Percentiles rank a stretch among this genome's conserved stretches.
These are phyloP conservation scores for Gorsachius magnificus DNA, from an alignment of 2,797 vertebrate species.

Conservation along the genomic window DNA sequence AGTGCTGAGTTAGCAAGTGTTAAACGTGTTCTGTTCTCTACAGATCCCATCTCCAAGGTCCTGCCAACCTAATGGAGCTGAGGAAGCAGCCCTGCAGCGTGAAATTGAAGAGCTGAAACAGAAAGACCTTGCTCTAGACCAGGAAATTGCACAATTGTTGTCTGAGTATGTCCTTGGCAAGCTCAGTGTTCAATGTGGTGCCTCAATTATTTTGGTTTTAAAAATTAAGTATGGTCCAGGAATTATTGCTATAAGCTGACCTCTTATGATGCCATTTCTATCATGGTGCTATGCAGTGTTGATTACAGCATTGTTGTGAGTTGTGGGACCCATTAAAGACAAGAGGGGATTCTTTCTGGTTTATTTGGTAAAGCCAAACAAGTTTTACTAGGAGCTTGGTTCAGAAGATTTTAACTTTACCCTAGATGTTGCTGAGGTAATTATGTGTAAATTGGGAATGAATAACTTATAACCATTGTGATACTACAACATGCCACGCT, in stretches of 20 bases:
- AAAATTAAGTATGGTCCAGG: background rate
- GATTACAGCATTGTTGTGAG: background rate
- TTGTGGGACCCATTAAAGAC: background rate
- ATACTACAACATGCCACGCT: fast-evolving
- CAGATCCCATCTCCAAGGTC: conserved; percentile 63
- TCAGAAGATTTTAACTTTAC: background rate
- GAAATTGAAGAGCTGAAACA: conserved; percentile 82
- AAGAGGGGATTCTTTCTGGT: background rate
- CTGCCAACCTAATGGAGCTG: background rate
- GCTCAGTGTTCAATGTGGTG: background rate
- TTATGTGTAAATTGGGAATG: background rate
- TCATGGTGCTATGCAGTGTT: background rate
- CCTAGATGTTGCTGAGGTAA: background rate
- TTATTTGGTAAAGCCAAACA: background rate
- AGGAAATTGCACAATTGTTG: conserved; percentile 83
- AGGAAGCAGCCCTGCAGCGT: conserved; percentile 48
- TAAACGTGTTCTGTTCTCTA: background rate
- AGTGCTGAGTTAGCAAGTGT: background rate
- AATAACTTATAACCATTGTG: background rate
- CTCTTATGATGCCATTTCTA: background rate
- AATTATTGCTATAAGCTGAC: background rate
- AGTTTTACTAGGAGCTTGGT: background rate
- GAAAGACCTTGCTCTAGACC: conserved; percentile 79
- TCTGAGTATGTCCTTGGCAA: conserved; percentile 81
- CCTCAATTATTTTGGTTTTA: background rate